Evolutionary conservation across 1,140 invertebrate species (phyloP).

Genomic region (Agrilus planipennis): DNA sequence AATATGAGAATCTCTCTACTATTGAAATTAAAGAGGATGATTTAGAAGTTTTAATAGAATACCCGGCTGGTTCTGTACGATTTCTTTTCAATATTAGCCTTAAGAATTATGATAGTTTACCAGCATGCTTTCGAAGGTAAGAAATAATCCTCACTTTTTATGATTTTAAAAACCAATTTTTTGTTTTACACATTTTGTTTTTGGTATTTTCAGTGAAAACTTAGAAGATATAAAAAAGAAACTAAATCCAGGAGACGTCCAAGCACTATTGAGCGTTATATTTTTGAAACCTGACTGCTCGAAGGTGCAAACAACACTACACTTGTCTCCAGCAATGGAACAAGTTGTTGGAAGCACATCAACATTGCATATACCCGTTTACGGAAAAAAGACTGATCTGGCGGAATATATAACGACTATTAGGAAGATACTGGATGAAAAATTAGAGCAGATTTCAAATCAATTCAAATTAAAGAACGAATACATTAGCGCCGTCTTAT

Average conservation of each 20-base stretch:
- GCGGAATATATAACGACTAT: conserved; percentile 24
- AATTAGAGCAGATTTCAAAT: conserved; percentile 16
- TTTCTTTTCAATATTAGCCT: no score
- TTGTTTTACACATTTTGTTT: no score
- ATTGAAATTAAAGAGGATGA: no score
- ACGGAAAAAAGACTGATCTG: conserved; percentile 17
- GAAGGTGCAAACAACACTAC: conserved; percentile 19
- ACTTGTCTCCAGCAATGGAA: conserved; percentile 26
- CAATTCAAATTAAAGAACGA: conserved; percentile 25
- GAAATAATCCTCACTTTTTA: no score
- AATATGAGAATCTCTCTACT: no score
- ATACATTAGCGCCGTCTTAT: conserved; percentile 23
- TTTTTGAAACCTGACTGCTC: conserved; percentile 21
- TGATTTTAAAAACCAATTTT: no score
- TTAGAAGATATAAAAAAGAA: conserved; percentile 3
- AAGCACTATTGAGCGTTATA: conserved; percentile 20
- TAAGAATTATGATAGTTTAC: no score
- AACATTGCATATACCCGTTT: conserved; percentile 19
- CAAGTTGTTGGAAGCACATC: conserved; percentile 20
- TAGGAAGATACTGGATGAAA: conserved; percentile 17
- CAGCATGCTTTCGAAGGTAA: no score
- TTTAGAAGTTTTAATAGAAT: not conserved
- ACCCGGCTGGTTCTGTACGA: no score
- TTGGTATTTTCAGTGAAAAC: conserved; percentile 1
- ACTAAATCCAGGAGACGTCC: conserved; percentile 25